Base-by-base conservation (phyloP, 2,888 invertebrate species). In the Anoplius nigerrimus region DNA sequence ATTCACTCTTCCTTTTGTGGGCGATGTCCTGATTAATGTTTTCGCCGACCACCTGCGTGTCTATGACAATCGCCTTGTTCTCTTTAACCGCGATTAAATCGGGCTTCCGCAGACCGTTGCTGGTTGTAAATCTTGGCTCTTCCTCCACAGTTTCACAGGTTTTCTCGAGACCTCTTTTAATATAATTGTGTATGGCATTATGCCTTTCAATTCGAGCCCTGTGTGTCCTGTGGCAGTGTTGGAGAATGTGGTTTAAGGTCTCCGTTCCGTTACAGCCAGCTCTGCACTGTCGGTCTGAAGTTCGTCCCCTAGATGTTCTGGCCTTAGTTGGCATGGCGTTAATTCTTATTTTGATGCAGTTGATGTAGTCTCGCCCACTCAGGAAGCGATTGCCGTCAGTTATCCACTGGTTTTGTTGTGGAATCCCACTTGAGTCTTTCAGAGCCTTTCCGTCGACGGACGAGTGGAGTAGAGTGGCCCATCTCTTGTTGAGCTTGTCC, bases 191-290 rank as follows among this genome's bases (percentile, higher is more conserved):
- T 46, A 46, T 46, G 2, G 46, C 46, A 13, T 46, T 13, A 46
- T 46, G 27, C 22, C 22, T 15, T 21, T 74, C 24, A 0, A 87
- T 74, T 3, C 85, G 69, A 0, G 79, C 81, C 67, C 79, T 82
- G 63, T 87, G 84, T 0, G 86, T 87, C 34, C 84, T 24, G 27
- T 71, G 64, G 70, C 86, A 87, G 22, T 63, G 60, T 51, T 88
- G 86, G 27, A 85, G 72, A n/a, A 82, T 61, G 46, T 86, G 85
- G 45, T 83, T 81, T 21, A 83, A 72, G 0, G 86, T 86, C 71
- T 87, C 85, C 24, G 65, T 53, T 0, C 69, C 69, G 53, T 57
- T 61, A 69, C 86, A 87, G 6, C 84, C 84, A 0, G 81, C 85
- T 51, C 85, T 78, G 62, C 86, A 86, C 27, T 6, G 1, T 0